Evolutionary conservation across 2,797 vertebrate genomes (phyloP).

Genomic region (Champsocephalus esox): DNA sequence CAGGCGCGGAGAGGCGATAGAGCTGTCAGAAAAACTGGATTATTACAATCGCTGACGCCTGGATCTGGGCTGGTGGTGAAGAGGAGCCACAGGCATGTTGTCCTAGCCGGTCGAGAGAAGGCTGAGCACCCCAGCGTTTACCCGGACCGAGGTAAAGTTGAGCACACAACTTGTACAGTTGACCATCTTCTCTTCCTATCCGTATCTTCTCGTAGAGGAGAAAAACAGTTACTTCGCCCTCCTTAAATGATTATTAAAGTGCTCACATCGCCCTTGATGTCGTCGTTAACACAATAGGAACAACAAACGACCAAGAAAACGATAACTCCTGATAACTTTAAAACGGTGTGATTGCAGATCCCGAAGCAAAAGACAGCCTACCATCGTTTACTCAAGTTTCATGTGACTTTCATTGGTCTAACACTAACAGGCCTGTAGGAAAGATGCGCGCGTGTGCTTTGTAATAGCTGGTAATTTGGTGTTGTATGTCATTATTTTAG

Average conservation of each 20-base stretch:
- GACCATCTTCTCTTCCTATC: slow-evolving; percentile 49
- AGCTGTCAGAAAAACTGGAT: slow-evolving; percentile 62
- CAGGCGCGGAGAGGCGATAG: slow-evolving; percentile 47
- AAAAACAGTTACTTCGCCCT: slow-evolving; percentile 5
- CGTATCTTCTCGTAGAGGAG: slow-evolving; percentile 5
- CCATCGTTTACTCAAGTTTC: slow-evolving; percentile 32
- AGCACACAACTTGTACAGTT: slow-evolving; percentile 56
- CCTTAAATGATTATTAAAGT: slow-evolving; percentile 59
- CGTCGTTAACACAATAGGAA: background rate
- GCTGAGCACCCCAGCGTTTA: slow-evolving; percentile 59
- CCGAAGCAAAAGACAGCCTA: background rate
- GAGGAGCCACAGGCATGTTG: slow-evolving; percentile 58
- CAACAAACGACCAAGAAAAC: background rate
- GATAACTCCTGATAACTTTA: background rate
- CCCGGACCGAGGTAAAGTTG: slow-evolving; percentile 80
- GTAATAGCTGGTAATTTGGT: background rate
- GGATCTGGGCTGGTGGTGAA: slow-evolving; percentile 39
- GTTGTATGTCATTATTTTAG: background rate
- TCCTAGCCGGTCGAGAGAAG: slow-evolving; percentile 37
- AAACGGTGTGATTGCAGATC: slow-evolving; percentile 43
- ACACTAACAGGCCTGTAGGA: background rate
- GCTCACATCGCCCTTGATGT: background rate
- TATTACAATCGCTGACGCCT: slow-evolving; percentile 43
- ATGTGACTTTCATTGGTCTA: slow-evolving; percentile 1
- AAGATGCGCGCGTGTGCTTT: slow-evolving; percentile 2